A percentile compares a stretch with the other conserved stretches of the same genome.
Evolutionary conservation across 2,888 invertebrate genomes (phyloP).

Genomic region (Lasius platythorax): DNA sequence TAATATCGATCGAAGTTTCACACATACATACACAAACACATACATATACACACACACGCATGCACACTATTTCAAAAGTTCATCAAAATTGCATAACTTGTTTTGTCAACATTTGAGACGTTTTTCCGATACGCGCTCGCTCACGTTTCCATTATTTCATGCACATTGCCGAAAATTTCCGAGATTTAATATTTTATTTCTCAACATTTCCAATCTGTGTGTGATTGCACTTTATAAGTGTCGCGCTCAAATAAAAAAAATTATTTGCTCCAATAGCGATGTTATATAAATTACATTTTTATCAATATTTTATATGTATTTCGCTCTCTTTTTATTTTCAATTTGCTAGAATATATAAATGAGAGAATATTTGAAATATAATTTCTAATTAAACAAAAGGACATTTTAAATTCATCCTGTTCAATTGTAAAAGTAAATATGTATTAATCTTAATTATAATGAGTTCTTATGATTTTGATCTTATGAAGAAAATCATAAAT

Average conservation of each 20-base stretch:
- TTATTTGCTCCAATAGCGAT: too few species aligned
- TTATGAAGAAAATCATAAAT: not conserved
- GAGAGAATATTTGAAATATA: not conserved
- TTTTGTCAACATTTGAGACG: constrained; percentile 35
- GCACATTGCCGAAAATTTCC: constrained; percentile 16
- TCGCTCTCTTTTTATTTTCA: not conserved
- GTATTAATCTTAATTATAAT: not conserved
- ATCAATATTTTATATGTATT: not conserved
- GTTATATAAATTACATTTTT: not conserved
- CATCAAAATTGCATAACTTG: constrained; percentile 45
- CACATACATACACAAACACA: not conserved
- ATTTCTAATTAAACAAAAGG: not conserved
- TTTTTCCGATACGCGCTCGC: constrained; percentile 28
- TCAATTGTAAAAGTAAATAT: not conserved
- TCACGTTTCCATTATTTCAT: constrained; percentile 28
- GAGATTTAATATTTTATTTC: not conserved
- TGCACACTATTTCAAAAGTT: not conserved
- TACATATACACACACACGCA: not conserved
- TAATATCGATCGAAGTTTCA: constrained; percentile 14
- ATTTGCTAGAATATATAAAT: not conserved
- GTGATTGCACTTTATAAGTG: not conserved
- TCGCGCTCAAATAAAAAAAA: not conserved
- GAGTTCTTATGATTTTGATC: not conserved
- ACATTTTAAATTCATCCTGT: not conserved
- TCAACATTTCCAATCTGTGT: not conserved